Conservation (phyloP, 2,113 vertebrate species). For the Camelus bactrianus region DNA sequence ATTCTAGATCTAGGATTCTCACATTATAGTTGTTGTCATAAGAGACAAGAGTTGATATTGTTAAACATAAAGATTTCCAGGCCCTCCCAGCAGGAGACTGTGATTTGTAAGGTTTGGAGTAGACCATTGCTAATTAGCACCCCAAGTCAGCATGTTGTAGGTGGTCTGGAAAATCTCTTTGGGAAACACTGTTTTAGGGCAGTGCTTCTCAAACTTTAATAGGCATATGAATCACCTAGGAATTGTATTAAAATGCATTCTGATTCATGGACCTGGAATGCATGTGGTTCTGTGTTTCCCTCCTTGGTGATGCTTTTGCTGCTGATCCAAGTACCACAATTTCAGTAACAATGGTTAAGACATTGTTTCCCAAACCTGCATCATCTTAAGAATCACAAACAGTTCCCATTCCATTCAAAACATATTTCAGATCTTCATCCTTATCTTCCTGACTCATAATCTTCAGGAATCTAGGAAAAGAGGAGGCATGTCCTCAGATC, state of each 20-base stretch:
- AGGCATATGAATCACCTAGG: neutral
- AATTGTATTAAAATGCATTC: constrained; percentile 5
- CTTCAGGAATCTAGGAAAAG: neutral
- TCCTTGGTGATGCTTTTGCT: neutral
- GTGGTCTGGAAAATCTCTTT: neutral
- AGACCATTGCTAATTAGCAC: neutral
- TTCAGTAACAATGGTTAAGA: neutral
- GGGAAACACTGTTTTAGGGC: neutral
- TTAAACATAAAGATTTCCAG: constrained; percentile 11
- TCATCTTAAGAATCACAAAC: neutral
- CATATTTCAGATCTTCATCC: neutral
- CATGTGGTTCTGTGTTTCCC: neutral
- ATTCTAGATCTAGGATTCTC: neutral
- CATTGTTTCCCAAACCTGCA: neutral
- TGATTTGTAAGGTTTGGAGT: neutral
- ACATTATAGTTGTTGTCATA: neutral
- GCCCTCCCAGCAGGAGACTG: neutral
- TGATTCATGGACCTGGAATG: neutral
- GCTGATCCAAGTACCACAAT: neutral
- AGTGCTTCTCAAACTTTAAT: neutral
- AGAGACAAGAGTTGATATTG: neutral
- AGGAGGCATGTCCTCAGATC: neutral
- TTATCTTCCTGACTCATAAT: neutral
- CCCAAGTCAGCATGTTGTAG: neutral
- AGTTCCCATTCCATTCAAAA: neutral